A percentile compares a stretch with the other conserved stretches of the same genome.
phyloP scores from a whole-genome alignment of 2,888 invertebrate genomes.

The Unio pictorum region DNA sequence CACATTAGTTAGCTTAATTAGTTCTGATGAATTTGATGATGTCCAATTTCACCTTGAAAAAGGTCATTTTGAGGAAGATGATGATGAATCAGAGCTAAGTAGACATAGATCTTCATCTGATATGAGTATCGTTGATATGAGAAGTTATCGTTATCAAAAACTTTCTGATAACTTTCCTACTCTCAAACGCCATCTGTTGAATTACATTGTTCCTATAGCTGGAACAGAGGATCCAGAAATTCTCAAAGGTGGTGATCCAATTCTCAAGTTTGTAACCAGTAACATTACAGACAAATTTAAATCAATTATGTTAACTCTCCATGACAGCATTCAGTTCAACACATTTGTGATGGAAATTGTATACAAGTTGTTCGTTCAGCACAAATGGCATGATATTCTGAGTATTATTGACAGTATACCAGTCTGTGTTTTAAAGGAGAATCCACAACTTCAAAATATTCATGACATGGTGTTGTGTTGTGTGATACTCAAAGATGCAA shows the following conservation, averaged over 20 bases:
- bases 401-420: slow-evolving; percentile 56
- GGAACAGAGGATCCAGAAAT: slow-evolving; percentile 60
- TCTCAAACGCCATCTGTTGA: slow-evolving; percentile 59
- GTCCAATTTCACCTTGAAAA: slow-evolving; percentile 46
- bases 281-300: slow-evolving; percentile 57
- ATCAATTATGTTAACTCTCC: slow-evolving; percentile 59
- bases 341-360: slow-evolving; percentile 48
- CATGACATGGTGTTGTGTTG: slow-evolving; percentile 60
- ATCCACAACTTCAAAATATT: slow-evolving; percentile 44
- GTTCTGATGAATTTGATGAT: slow-evolving; percentile 62
- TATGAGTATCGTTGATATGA: slow-evolving; percentile 61
- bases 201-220: slow-evolving; percentile 60
- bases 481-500: slow-evolving; percentile 12
- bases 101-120: slow-evolving; percentile 48
- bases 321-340: slow-evolving; percentile 51
- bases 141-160: slow-evolving; percentile 64
- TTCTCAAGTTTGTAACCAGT: slow-evolving; percentile 62
- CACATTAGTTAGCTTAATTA: slow-evolving; percentile 63
- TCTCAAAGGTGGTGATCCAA: slow-evolving; percentile 51
- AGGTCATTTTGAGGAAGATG: slow-evolving; percentile 46
- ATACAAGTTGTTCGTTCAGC: slow-evolving; percentile 43
- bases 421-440: slow-evolving; percentile 37
- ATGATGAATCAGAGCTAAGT: slow-evolving; percentile 12
- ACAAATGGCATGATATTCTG: slow-evolving; percentile 55
- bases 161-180: slow-evolving; percentile 59